A percentile compares a stretch with the other conserved stretches of the same genome.
These are phyloP conservation scores for Leucoma salicis DNA, from an alignment of 2,888 invertebrate genomes.

Conservation along the genomic window DNA sequence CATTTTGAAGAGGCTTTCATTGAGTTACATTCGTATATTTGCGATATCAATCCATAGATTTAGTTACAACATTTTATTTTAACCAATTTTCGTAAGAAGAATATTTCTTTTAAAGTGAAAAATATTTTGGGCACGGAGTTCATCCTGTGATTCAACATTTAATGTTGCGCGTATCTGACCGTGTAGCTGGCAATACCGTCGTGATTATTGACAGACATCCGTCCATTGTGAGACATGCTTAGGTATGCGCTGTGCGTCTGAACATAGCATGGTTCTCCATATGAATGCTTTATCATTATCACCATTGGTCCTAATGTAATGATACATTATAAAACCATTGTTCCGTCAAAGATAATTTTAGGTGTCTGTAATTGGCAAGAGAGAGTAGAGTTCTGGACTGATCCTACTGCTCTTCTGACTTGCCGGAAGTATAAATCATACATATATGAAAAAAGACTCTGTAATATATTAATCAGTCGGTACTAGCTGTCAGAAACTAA, in stretches of 20 bases:
- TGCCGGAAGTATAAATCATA: no score
- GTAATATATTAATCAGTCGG: no score
- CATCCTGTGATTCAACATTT: constrained; percentile 17
- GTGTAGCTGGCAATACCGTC: constrained; percentile 25
- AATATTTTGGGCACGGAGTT: constrained; percentile 22
- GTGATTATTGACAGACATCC: constrained; percentile 53
- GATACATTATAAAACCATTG: not conserved
- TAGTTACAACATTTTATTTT: not conserved
- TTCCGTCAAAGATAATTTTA: not conserved
- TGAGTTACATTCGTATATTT: constrained; percentile 27
- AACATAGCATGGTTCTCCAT: constrained; percentile 14
- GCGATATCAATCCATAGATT: constrained; percentile 24
- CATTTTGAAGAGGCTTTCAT: constrained; percentile 51
- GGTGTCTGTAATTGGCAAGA: no score
- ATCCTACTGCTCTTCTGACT: no score
- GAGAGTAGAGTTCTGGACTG: no score
- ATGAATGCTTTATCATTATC: constrained; percentile 10
- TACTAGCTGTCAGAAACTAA: no score
- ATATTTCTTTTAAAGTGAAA: no score
- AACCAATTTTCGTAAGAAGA: no score
- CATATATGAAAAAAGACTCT: no score
- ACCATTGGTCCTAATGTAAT: constrained; percentile 6
- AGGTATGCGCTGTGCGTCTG: constrained; percentile 20
- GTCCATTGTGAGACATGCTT: constrained; percentile 50
- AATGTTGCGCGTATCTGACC: constrained; percentile 12